phyloP scores from a whole-genome alignment of 2,888 invertebrate species.

The Dynastes hyllus region DNA sequence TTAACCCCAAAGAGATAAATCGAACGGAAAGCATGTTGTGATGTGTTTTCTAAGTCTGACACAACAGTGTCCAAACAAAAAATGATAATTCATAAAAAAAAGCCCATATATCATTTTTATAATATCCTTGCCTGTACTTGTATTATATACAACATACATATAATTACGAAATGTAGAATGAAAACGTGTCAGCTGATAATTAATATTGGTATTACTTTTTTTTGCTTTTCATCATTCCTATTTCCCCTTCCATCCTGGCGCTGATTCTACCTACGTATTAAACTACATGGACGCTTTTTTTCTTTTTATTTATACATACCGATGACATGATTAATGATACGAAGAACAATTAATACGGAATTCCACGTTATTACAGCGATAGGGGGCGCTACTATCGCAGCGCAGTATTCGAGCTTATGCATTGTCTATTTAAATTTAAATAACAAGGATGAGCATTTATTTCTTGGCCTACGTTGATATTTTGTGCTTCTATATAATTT shows the following conservation, averaged over 20 bases:
- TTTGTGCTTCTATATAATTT: too few relatives aligned
- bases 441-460: too few relatives aligned
- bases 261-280: too few relatives aligned
- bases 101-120: neutral
- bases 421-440: too few relatives aligned
- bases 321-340: constrained; percentile 62
- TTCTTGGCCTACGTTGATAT: too few relatives aligned
- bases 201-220: constrained; percentile 57
- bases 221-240: neutral
- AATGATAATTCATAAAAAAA: neutral
- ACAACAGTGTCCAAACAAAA: neutral
- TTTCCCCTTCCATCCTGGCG: neutral
- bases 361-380: constrained; percentile 44
- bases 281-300: constrained; percentile 45
- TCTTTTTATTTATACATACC: constrained; percentile 60
- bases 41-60: too few relatives aligned
- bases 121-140: neutral
- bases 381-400: too few relatives aligned
- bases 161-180: constrained; percentile 49
- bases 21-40: too few relatives aligned
- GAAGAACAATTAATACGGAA: constrained; percentile 61
- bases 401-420: neutral
- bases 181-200: constrained; percentile 57
- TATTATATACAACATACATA: constrained; percentile 55
- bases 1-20: too few relatives aligned